Conservation (phyloP, 35 echinoderm and acorn worm species). For the Ophiothrix spiculata region DNA sequence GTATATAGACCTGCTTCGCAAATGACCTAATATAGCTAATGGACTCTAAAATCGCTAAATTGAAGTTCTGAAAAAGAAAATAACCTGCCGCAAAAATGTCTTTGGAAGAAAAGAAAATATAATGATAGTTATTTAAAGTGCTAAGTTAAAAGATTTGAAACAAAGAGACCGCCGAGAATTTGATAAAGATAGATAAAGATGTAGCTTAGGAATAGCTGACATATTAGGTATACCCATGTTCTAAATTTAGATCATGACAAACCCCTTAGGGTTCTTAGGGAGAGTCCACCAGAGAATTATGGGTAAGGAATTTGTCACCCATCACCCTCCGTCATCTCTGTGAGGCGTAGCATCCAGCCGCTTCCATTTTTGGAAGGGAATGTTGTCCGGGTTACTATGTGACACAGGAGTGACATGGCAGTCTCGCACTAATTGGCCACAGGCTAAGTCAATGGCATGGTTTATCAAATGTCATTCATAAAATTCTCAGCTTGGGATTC, state of each 20-base stretch:
- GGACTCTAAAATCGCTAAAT: too few relatives aligned
- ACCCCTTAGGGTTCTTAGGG: neutral
- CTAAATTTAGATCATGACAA: neutral
- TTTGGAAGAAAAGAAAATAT: too few relatives aligned
- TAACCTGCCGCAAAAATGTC: too few relatives aligned
- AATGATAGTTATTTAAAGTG: too few relatives aligned
- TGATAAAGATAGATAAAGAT: neutral
- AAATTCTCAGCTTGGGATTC: too few relatives aligned
- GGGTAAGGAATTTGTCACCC: neutral
- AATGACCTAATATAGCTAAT: too few relatives aligned
- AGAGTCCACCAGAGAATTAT: neutral
- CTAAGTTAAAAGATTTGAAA: too few relatives aligned
- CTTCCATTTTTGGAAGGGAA: constrained; percentile 12
- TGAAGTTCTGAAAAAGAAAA: too few relatives aligned
- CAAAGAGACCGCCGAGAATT: neutral
- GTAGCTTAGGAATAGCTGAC: neutral
- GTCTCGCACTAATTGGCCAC: neutral
- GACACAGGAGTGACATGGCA: neutral
- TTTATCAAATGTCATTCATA: too few relatives aligned
- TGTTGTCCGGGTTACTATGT: neutral
- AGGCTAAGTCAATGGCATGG: too few relatives aligned
- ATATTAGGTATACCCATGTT: neutral
- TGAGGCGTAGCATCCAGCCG: neutral
- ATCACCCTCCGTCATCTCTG: too few relatives aligned
- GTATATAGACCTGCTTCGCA: too few relatives aligned